Conservation (phyloP, 2,113 vertebrate species). For the Ophthalmotilapia sp. region DNA sequence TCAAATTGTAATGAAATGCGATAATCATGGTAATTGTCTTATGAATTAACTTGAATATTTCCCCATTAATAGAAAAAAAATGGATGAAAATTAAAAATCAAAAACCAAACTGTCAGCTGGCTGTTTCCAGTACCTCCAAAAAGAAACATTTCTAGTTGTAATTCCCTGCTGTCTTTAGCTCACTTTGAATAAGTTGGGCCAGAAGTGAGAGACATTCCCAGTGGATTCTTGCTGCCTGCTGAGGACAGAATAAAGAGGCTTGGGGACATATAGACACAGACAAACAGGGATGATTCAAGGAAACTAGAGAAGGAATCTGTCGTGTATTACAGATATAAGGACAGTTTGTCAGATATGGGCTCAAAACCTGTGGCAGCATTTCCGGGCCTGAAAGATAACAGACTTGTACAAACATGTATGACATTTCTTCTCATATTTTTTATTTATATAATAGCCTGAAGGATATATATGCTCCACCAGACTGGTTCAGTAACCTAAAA, state of each 20-base stretch:
- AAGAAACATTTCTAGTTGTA: background rate
- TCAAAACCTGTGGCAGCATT: background rate
- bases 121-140: background rate
- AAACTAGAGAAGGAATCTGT: background rate
- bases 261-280: conserved; percentile 4
- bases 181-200: conserved; percentile 15
- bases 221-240: conserved; percentile 21
- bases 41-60: background rate
- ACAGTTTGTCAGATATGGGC: background rate
- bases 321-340: background rate
- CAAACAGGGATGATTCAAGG: background rate
- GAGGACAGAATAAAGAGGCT: background rate
- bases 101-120: background rate
- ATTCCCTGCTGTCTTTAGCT: conserved; percentile 10
- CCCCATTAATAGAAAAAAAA: background rate
- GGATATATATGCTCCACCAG: background rate
- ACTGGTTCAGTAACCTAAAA: background rate
- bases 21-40: background rate
- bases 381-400: background rate
- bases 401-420: background rate
- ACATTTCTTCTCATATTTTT: background rate
- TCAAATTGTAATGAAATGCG: background rate
- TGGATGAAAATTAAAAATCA: background rate
- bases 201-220: conserved; percentile 60
- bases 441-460: background rate